These are phyloP conservation scores for Pocillopora grandis DNA, from an alignment of 92 coral and sea anemone genomes.

Conservation along the genomic window DNA sequence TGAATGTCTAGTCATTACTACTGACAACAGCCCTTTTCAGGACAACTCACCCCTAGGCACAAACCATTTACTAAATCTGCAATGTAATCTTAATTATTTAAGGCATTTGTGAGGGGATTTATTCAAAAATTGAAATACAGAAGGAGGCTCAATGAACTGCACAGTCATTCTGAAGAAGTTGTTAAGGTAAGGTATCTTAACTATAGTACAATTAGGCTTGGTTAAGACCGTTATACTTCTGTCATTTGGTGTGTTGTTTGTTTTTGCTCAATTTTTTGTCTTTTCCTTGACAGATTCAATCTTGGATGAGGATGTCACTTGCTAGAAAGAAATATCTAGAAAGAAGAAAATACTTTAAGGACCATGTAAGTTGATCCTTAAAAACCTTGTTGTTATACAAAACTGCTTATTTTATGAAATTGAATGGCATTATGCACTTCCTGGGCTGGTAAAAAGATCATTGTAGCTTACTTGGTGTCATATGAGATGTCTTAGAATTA, in stretches of 20 bases:
- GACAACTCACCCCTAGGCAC: not conserved
- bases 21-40: not conserved
- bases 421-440: no score
- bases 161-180: constrained; percentile 75
- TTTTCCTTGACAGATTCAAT: constrained; percentile 74
- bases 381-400: no score
- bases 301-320: constrained; percentile 83
- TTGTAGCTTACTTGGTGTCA: no score
- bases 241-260: no score
- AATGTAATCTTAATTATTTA: not conserved
- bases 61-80: not conserved
- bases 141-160: constrained; percentile 77
- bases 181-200: constrained; percentile 60
- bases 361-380: constrained; percentile 65
- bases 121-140: constrained; percentile 78
- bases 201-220: not conserved
- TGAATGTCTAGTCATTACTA: no score
- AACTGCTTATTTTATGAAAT: no score
- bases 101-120: constrained; percentile 90
- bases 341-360: constrained; percentile 80
- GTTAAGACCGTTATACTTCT: no score
- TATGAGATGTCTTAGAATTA: no score
- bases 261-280: no score
- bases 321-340: constrained; percentile 74
- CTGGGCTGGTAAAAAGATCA: no score